Conservation (phyloP, 2,797 vertebrate genomes). For the Chrysolophus pictus region DNA sequence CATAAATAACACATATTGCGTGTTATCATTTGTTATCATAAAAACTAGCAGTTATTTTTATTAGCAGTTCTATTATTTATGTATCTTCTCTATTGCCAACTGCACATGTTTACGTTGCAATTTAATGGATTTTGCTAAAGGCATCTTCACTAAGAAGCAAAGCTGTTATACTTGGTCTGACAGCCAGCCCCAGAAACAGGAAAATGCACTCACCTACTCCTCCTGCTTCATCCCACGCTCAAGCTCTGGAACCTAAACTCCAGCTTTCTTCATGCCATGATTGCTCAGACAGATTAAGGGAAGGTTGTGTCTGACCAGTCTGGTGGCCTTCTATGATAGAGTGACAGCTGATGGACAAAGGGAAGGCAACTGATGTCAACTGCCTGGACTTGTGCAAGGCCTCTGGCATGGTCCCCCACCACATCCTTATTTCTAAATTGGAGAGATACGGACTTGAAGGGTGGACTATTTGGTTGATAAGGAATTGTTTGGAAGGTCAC, state of each 20-base stretch:
- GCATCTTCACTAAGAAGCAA: not conserved
- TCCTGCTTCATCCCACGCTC: not conserved
- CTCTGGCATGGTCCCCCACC: too few species aligned
- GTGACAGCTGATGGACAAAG: too few species aligned
- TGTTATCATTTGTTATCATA: not conserved
- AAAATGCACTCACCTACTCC: not conserved
- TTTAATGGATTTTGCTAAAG: not conserved
- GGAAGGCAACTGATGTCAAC: too few species aligned
- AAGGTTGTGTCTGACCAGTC: too few species aligned
- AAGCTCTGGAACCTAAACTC: not conserved
- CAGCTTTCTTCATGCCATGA: not conserved
- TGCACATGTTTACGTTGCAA: not conserved
- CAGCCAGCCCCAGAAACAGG: not conserved
- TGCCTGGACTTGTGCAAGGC: too few species aligned
- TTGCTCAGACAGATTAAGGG: not conserved
- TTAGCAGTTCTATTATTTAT: not conserved
- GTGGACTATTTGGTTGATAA: too few species aligned
- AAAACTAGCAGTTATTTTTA: not conserved
- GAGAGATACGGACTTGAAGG: too few species aligned
- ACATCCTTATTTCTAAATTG: too few species aligned
- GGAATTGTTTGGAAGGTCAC: too few species aligned
- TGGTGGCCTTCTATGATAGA: too few species aligned
- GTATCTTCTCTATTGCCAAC: not conserved
- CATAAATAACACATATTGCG: not conserved
- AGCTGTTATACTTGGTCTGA: not conserved